Evolutionary conservation across 2,888 invertebrate genomes (phyloP).

Genomic region (Euplexia lucipara): DNA sequence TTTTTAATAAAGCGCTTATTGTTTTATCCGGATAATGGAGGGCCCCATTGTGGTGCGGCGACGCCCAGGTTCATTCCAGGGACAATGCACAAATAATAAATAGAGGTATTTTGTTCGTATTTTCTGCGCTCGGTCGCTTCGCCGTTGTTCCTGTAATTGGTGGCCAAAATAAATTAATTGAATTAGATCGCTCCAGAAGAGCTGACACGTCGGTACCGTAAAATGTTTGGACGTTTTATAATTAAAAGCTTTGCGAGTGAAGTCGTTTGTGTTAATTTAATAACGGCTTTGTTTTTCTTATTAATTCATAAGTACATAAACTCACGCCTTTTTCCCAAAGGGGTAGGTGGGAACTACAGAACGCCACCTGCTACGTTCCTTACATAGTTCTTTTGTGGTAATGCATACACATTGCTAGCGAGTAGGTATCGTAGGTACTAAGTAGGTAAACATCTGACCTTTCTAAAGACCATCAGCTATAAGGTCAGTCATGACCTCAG

Average conservation of each 20-base stretch:
- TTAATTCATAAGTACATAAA: too few species aligned
- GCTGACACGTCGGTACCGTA: constrained; percentile 81
- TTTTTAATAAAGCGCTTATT: constrained; percentile 90
- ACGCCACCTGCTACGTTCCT: too few species aligned
- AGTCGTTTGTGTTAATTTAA: constrained; percentile 75
- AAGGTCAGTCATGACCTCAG: too few species aligned
- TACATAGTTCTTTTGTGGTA: too few species aligned
- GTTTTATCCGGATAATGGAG: constrained; percentile 88
- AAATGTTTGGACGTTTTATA: constrained; percentile 84
- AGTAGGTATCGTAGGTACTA: too few species aligned
- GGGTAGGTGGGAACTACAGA: too few species aligned
- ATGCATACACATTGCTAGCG: too few species aligned
- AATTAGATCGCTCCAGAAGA: constrained; percentile 85
- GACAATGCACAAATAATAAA: constrained; percentile 89
- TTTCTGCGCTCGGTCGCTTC: constrained; percentile 87
- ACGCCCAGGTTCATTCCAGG: constrained; percentile 82
- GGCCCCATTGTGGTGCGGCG: constrained; percentile 79
- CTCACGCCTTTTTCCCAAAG: too few species aligned
- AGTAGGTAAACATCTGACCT: too few species aligned
- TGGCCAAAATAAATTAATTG: constrained; percentile 88
- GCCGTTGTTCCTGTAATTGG: constrained; percentile 87
- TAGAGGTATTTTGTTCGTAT: constrained; percentile 88
- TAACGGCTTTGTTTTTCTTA: constrained; percentile 71
- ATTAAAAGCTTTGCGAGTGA: constrained; percentile 76
- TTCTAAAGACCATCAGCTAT: too few species aligned